Evolutionary conservation across 92 coral and sea anemone species (phyloP).

Genomic region (Metridium senile): DNA sequence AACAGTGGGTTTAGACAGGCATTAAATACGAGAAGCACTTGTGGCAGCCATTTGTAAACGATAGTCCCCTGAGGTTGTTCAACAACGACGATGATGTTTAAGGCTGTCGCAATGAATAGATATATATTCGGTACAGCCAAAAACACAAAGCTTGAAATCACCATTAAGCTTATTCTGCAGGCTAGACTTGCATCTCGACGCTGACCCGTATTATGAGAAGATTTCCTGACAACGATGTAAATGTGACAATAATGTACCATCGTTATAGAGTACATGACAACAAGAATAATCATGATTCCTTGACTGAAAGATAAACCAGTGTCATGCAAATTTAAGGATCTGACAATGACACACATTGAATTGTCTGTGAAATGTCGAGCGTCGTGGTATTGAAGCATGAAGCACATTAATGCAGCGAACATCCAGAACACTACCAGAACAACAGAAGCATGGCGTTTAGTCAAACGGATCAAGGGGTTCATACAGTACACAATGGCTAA

Average conservation of each 20-base stretch:
- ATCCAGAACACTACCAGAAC: constrained; percentile 23
- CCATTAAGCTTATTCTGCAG: constrained; percentile 47
- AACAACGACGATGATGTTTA: background rate
- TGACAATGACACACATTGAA: constrained; percentile 49
- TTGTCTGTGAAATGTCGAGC: constrained; percentile 34
- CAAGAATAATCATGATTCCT: constrained; percentile 31
- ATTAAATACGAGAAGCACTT: constrained; percentile 47
- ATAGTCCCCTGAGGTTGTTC: constrained; percentile 1
- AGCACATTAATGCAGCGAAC: constrained; percentile 25
- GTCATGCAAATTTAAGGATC: constrained; percentile 10
- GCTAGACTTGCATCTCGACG: constrained; percentile 58
- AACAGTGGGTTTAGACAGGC: constrained; percentile 52
- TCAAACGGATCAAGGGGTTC: constrained; percentile 37
- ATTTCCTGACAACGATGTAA: constrained; percentile 34
- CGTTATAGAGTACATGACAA: constrained; percentile 21
- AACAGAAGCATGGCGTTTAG: background rate
- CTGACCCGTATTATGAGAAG: constrained; percentile 36
- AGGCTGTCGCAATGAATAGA: background rate
- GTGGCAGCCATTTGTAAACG: constrained; percentile 49
- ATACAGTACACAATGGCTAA: constrained; percentile 50
- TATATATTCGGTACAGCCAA: constrained; percentile 49
- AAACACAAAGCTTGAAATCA: constrained; percentile 46
- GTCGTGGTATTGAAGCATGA: constrained; percentile 37
- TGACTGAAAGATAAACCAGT: constrained; percentile 38
- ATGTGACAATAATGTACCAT: constrained; percentile 47